A percentile compares a stretch with the other conserved stretches of the same genome.
phyloP scores from a whole-genome alignment of 2,888 invertebrate species.

The Macrophya annulata region DNA sequence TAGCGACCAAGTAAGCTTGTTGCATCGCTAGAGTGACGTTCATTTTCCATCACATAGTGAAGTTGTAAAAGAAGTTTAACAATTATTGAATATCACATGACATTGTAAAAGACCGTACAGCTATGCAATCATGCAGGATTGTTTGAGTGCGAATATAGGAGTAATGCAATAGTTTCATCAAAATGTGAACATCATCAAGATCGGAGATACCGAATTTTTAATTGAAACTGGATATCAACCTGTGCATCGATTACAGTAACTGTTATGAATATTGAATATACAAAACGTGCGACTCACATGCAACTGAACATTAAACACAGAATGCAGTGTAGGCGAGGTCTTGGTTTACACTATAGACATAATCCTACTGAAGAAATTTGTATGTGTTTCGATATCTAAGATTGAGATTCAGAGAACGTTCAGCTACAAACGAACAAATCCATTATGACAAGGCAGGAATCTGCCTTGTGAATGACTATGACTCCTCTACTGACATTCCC shows the following conservation, averaged over 20 bases:
- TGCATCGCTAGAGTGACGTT: neutral
- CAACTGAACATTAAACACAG: conserved; percentile 17
- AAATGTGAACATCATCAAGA: neutral
- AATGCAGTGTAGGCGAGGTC: neutral
- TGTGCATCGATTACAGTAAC: neutral
- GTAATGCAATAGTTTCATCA: neutral
- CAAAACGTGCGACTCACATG: neutral
- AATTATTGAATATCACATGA: conserved; percentile 1
- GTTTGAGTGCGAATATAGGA: neutral
- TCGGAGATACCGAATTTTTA: neutral
- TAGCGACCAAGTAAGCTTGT: neutral
- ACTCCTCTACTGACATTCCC: too few species aligned
- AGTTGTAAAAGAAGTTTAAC: neutral
- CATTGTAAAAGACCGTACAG: neutral
- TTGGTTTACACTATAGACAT: too few species aligned
- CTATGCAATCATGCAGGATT: conserved; percentile 7
- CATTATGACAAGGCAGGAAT: too few species aligned
- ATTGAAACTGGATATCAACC: neutral
- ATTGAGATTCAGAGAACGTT: conserved; percentile 19
- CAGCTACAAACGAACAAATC: too few species aligned
- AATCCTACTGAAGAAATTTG: neutral
- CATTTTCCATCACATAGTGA: neutral
- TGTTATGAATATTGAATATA: neutral
- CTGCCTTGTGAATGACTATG: too few species aligned
- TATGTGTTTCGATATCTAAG: conserved; percentile 1